Evolutionary conservation across 2,888 invertebrate species (phyloP).

Genomic region (Ganaspis brasiliensis): DNA sequence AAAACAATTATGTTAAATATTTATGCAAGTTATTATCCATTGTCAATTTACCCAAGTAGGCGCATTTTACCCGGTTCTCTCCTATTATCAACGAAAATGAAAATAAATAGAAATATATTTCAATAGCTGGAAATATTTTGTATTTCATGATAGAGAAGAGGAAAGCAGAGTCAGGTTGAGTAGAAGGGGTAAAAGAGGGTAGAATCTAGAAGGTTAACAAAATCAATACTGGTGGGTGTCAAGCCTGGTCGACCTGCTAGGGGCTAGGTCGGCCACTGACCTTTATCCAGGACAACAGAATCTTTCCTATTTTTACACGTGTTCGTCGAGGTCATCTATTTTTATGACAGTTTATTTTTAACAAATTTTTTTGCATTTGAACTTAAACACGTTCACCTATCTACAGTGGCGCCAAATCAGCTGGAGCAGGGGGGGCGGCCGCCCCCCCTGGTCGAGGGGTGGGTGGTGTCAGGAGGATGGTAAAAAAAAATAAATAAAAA

Average conservation of each 20-base stretch:
- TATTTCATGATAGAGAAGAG: constrained; percentile 6
- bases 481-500: too few species aligned
- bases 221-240: constrained; percentile 72
- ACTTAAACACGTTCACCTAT: too few species aligned
- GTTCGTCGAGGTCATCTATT: constrained; percentile 48
- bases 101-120: not conserved
- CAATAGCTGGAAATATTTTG: constrained; percentile 15
- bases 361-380: not conserved
- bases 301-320: constrained; percentile 73
- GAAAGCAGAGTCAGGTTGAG: constrained; percentile 49
- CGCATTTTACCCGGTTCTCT: too few species aligned
- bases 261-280: constrained; percentile 79
- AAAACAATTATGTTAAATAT: too few species aligned
- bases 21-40: too few species aligned
- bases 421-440: too few species aligned
- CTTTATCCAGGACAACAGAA: constrained; percentile 78
- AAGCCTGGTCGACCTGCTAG: constrained; percentile 62
- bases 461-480: too few species aligned
- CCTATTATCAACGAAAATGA: too few species aligned
- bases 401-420: too few species aligned
- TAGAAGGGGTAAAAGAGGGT: constrained; percentile 48
- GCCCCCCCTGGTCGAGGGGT: too few species aligned
- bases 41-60: too few species aligned
- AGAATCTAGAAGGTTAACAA: constrained; percentile 74
- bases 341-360: not conserved